phyloP scores from a whole-genome alignment of 1,140 invertebrate species.

The Adelges cooleyi region DNA sequence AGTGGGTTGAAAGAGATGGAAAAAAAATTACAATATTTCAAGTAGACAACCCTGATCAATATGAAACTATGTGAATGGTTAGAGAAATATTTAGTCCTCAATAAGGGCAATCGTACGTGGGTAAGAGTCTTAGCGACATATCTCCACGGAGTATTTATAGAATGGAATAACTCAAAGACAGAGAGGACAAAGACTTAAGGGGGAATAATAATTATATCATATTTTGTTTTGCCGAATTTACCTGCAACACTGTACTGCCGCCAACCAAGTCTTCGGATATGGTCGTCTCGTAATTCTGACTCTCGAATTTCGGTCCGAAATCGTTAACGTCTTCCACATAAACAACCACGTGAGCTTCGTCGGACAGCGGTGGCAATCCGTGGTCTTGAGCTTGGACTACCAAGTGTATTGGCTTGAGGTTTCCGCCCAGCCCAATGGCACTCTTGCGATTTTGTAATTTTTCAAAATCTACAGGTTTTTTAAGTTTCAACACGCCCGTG shows the following conservation, averaged over 20 bases:
- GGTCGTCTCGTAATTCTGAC: conserved; percentile 56
- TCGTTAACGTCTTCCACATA: conserved; percentile 83
- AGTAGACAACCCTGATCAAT: too few species aligned
- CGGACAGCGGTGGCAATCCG: conserved; percentile 61
- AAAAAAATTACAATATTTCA: too few species aligned
- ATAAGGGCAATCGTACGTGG: too few species aligned
- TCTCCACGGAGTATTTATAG: too few species aligned
- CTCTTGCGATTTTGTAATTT: conserved; percentile 35
- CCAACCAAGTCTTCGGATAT: conserved; percentile 71
- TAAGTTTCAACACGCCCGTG: conserved; percentile 57
- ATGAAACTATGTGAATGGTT: too few species aligned
- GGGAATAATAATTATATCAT: too few species aligned
- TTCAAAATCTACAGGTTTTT: conserved; percentile 67
- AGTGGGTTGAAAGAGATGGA: too few species aligned
- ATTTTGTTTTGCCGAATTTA: too few species aligned
- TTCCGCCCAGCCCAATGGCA: conserved; percentile 42
- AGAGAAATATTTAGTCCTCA: too few species aligned
- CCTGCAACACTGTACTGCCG: conserved; percentile 66
- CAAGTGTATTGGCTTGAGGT: conserved; percentile 58
- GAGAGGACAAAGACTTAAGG: too few species aligned
- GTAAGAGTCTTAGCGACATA: too few species aligned
- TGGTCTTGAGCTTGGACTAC: conserved; percentile 67
- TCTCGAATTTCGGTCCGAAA: conserved; percentile 67
- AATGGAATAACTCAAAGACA: too few species aligned
- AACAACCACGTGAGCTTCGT: conserved; percentile 60